Conservation (phyloP, 1,140 invertebrate species). For the Camponotus floridanus region DNA sequence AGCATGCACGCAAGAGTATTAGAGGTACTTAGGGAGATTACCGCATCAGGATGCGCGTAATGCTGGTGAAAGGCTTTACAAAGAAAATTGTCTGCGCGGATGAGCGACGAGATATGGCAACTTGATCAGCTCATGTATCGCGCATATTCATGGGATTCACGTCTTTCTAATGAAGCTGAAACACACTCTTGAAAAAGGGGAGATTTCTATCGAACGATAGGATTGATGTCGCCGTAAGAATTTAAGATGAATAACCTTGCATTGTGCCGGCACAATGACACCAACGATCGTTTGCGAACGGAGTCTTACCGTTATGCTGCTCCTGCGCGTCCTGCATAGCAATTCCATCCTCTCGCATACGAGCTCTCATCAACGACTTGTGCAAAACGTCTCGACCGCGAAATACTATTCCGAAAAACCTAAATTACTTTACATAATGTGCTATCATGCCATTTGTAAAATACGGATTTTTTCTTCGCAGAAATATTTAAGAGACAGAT, state of each 20-base stretch:
- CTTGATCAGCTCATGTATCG: conserved; percentile 71
- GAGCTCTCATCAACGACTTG: conserved; percentile 55
- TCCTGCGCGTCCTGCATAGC: conserved; percentile 82
- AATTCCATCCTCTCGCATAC: conserved; percentile 72
- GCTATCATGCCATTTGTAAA: conserved; percentile 25
- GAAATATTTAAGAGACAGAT: neutral
- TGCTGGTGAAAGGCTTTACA: conserved; percentile 65
- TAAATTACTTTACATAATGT: conserved; percentile 55
- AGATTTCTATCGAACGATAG: conserved; percentile 85
- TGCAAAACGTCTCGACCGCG: conserved; percentile 42
- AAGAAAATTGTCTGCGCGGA: conserved; percentile 75
- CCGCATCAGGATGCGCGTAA: conserved; percentile 55
- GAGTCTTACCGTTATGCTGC: conserved; percentile 83
- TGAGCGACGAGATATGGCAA: conserved; percentile 78
- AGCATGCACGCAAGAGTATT: neutral
- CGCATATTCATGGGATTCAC: conserved; percentile 75
- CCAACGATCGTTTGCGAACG: conserved; percentile 82
- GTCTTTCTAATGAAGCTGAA: conserved; percentile 81
- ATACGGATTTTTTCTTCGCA: conserved; percentile 1
- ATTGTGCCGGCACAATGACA: conserved; percentile 85
- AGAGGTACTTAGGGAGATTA: conserved; percentile 47
- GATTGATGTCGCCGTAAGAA: conserved; percentile 85
- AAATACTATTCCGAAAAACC: conserved; percentile 35
- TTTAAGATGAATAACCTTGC: conserved; percentile 86
- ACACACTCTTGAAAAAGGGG: conserved; percentile 63